phyloP scores from a whole-genome alignment of 2,888 invertebrate species.

The Clitarchus hookeri region DNA sequence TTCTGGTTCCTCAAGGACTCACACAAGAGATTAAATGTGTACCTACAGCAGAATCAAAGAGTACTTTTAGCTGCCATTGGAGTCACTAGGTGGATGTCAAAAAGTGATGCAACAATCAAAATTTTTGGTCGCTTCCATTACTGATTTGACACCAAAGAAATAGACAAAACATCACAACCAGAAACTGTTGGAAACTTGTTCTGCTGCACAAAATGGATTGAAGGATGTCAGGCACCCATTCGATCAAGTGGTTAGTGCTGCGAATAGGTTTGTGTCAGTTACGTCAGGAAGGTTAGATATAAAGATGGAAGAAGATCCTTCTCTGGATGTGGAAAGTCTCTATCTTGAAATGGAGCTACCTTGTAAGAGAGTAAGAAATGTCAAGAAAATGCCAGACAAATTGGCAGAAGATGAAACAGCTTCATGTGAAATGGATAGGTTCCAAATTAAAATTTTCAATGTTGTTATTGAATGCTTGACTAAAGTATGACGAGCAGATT shows the following conservation, averaged over 20 bases:
- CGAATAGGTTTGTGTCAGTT: too few relatives aligned
- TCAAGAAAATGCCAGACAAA: not conserved
- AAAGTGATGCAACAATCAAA: not conserved
- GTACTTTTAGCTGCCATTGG: too few relatives aligned
- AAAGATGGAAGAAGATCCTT: not conserved
- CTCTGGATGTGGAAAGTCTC: not conserved
- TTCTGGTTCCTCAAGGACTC: too few relatives aligned
- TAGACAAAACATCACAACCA: not conserved
- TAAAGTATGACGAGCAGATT: too few relatives aligned
- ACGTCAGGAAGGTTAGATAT: not conserved
- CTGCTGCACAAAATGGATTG: not conserved
- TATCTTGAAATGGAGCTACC: not conserved
- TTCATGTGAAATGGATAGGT: too few relatives aligned
- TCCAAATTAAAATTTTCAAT: too few relatives aligned
- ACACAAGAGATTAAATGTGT: too few relatives aligned
- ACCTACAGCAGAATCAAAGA: too few relatives aligned
- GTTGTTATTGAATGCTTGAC: too few relatives aligned
- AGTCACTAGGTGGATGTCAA: not conserved
- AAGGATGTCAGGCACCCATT: not conserved
- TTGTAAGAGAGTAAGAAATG: not conserved
- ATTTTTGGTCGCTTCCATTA: not conserved
- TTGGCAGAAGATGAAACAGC: too few relatives aligned
- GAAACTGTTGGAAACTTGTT: not conserved
- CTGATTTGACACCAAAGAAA: not conserved
- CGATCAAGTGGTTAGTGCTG: too few relatives aligned